Evolutionary conservation across 2,888 invertebrate genomes (phyloP), one percentile per base, ranked within the genome.

Genomic region (Rhodophaea formosa): DNA sequence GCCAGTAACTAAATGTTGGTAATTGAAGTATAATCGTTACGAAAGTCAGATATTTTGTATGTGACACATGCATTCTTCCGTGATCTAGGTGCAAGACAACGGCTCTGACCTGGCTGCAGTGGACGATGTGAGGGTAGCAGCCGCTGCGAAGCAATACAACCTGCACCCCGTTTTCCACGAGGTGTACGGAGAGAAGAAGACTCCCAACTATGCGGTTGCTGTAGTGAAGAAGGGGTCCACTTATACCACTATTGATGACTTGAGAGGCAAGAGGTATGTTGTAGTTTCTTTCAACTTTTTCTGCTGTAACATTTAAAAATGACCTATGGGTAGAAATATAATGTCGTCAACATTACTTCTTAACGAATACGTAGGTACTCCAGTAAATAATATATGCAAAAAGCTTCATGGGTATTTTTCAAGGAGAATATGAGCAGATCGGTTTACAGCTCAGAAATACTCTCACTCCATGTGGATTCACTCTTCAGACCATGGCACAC

Each of bases 31-130:
- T n/a, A n/a, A n/a, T n/a, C n/a, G n/a, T n/a, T n/a, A 23, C 23
- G 23, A 5, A 23, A 23, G 5, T 23, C 5, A 3, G 23, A 23
- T 23, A 23, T 23, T 23, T 3, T 2, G 23, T 23, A 23, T 3
- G 23, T 23, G n/a, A n/a, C n/a, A n/a, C n/a, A 23, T 23, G 23
- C 23, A 23, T 23, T 35, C n/a, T 39, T n/a, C 1, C n/a, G n/a
- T 12, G 0, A 12, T 39, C 6, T 12, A 90, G 90, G 88, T 96
- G 8, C 91, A 93, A 70, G 93, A 94, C 65, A 94, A 94, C 63
- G 93, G 93, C 1, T 95, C 95, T 7, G 96, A 97, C 71, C 80
- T 96, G 23, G 93, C 95, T 15, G 92, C 94, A 0, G 88, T 96
- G 6, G 95, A 95, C 59, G 94, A 94, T 73, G 80, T 93, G 82